Percentiles rank a stretch among this genome's conserved stretches.
phyloP scores from a whole-genome alignment of 2,888 invertebrate genomes.

The Caenorhabditis sulstoni region DNA sequence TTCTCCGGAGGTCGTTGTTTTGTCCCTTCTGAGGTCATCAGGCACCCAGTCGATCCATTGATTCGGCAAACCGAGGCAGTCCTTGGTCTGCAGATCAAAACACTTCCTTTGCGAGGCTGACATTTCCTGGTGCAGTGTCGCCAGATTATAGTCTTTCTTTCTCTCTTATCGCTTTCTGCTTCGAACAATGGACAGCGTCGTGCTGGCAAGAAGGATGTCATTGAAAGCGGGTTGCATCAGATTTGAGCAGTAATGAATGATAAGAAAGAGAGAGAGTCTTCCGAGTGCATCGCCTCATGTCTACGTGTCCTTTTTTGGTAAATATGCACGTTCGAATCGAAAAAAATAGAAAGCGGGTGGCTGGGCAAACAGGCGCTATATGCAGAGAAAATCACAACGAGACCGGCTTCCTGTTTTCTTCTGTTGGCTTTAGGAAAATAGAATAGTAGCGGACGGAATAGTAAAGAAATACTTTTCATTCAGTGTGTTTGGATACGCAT shows the following conservation, averaged over 20 bases:
- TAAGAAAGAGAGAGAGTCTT: constrained; percentile 27
- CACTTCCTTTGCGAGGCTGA: constrained; percentile 9
- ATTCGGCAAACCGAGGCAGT: constrained; percentile 17
- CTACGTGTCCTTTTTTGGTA: constrained; percentile 28
- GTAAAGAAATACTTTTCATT: constrained; percentile 25
- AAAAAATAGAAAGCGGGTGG: constrained; percentile 13
- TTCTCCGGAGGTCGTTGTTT: constrained; percentile 45
- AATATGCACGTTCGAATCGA: constrained; percentile 33
- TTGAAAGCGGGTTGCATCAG: constrained; percentile 32
- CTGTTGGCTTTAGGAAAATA: constrained; percentile 35
- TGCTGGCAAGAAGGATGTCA: not conserved
- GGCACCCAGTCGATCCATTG: constrained; percentile 1
- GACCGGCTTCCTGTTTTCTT: constrained; percentile 38
- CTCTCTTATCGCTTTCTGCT: constrained; percentile 13
- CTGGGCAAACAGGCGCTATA: constrained; percentile 37
- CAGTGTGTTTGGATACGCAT: constrained; percentile 23
- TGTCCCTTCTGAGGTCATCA: not conserved
- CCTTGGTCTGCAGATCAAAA: constrained; percentile 27
- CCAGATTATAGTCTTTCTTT: constrained; percentile 40
- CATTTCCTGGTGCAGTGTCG: constrained; percentile 41
- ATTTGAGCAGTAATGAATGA: constrained; percentile 36
- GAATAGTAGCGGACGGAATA: constrained; percentile 18
- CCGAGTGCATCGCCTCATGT: constrained; percentile 29
- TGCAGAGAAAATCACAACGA: constrained; percentile 14
- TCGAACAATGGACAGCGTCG: constrained; percentile 13